Evolutionary conservation across 2,888 invertebrate genomes (phyloP).

Genomic region (Eugnorisma glareosa): DNA sequence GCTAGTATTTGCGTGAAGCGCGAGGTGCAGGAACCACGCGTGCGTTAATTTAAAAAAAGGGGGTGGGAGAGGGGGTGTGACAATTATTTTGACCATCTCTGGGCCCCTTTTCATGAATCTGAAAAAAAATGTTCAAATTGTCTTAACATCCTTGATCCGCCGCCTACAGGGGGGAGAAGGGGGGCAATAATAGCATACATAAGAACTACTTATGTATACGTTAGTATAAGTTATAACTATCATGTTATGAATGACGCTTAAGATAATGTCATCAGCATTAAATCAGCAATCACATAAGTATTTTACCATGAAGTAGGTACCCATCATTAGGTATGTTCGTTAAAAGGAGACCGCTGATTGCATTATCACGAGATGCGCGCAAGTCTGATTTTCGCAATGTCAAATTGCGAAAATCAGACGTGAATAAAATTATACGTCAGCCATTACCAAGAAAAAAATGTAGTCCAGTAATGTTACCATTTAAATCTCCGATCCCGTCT

Average conservation of each 20-base stretch:
- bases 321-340: background rate
- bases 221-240: too few species aligned
- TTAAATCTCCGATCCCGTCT: slow-evolving; percentile 94
- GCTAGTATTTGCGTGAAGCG: too few species aligned
- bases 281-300: background rate
- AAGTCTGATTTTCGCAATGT: background rate
- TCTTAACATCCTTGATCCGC: too few species aligned
- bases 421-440: background rate
- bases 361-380: background rate
- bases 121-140: too few species aligned
- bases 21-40: too few species aligned
- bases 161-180: too few species aligned
- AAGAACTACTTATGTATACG: background rate
- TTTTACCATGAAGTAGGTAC: background rate
- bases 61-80: too few species aligned
- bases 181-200: too few species aligned
- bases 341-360: background rate
- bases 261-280: background rate
- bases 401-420: too few species aligned
- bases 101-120: too few species aligned
- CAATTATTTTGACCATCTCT: too few species aligned
- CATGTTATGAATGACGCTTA: background rate
- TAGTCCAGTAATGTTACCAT: slow-evolving; percentile 88
- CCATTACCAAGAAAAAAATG: background rate
- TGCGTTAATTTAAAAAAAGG: too few species aligned